Evolutionary conservation across 2,888 invertebrate genomes (phyloP).

Genomic region (Drosophila histrio): DNA sequence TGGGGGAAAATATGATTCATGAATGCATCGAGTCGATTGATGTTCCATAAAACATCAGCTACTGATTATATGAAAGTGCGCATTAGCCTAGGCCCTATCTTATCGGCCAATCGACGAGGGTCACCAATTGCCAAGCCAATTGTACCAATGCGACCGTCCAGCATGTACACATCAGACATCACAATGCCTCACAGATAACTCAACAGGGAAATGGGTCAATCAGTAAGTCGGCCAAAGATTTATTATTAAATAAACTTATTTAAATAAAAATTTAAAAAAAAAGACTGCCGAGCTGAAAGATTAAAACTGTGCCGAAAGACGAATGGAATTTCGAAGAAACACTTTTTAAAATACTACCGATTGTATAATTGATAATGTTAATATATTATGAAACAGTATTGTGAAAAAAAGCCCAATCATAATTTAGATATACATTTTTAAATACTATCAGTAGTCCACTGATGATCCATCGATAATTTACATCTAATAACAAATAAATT

Average conservation of each 20-base stretch:
- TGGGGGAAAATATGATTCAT: constrained; percentile 32
- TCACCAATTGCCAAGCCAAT: constrained; percentile 33
- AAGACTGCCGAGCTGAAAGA: neutral
- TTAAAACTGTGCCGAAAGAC: neutral
- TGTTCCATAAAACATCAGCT: constrained; percentile 12
- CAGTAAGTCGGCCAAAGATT: neutral
- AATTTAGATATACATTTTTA: neutral
- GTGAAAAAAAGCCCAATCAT: neutral
- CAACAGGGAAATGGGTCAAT: constrained; percentile 17
- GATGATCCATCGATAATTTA: too few relatives aligned
- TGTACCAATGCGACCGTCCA: neutral
- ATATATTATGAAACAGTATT: too few relatives aligned
- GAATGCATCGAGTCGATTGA: neutral
- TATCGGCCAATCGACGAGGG: constrained; percentile 33
- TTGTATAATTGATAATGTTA: too few relatives aligned
- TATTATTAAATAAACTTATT: too few relatives aligned
- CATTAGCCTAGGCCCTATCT: constrained; percentile 38
- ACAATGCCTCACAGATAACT: constrained; percentile 10
- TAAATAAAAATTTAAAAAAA: neutral
- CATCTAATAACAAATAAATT: too few relatives aligned
- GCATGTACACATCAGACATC: constrained; percentile 2
- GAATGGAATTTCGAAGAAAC: too few relatives aligned
- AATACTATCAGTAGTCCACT: too few relatives aligned
- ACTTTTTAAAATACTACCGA: too few relatives aligned
- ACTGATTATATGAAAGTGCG: constrained; percentile 26